Evolutionary conservation across 2,888 invertebrate species (phyloP), one percentile per base, ranked within the genome.

Genomic region (Trichacis sp.): DNA sequence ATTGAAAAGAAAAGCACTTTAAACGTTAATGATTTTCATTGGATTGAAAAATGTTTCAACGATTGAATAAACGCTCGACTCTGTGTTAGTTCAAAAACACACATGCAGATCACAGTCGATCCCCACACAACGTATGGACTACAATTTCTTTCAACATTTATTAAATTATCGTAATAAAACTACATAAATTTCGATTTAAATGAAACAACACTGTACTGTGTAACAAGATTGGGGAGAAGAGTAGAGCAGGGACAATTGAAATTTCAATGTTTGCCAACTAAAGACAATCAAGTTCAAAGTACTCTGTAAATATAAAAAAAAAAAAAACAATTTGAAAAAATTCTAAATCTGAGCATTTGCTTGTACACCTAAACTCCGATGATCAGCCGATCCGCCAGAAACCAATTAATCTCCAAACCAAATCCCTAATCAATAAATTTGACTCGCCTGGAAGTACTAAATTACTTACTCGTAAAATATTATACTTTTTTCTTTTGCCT

Each of bases 141-240:
- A 45, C 45, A 18, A 45, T 45, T 45, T 20, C 19, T 19, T 45
- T 18, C 20, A 45, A 45, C 45, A 45, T 45, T 45, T 45, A 45
- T 45, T 45, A 45, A 45, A 45, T 45, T 45, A 45, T 20, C 12
- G 45, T 45, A 45, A 45, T 45, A 20, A 45, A 45, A 19, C 14
- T 45, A 45, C 45, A 45, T 45, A 45, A 18, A 20, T 45, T 45
- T 45, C n/a, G 19, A 45, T 20, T 45, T 20, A 45, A 45, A 20
- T 45, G 45, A 45, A 45, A 18, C 20, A 45, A 45, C 20, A 20
- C 43, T 43, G 43, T 46, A 46, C 18, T 18, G 24, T 46, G 46
- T 24, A 46, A 46, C 46, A 46, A 46, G 46, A 12, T 46, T 14
- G 46, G 46, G 46, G 46, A 46, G 24, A 29, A 46, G 46, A 43